These are phyloP conservation scores for Porites australiensis DNA, from an alignment of 64 coral and sea anemone genomes.

Conservation along the genomic window DNA sequence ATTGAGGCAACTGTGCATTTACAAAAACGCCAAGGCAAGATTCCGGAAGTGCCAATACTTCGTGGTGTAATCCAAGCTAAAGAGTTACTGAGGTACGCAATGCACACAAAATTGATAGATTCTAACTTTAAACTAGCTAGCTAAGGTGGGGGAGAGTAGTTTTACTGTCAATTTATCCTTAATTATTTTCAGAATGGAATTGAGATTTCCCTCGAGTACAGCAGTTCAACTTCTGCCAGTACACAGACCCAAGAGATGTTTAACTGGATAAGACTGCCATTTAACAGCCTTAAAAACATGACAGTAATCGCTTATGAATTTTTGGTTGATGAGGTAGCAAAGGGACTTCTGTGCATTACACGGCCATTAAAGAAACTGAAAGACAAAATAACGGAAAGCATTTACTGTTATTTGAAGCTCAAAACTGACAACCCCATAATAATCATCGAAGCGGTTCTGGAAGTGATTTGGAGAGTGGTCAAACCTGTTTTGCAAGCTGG, in stretches of 20 bases:
- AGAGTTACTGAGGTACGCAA: too few species aligned
- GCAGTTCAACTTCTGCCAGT: background rate
- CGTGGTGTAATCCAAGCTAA: too few species aligned
- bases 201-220: background rate
- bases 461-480: background rate
- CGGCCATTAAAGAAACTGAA: background rate
- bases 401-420: background rate
- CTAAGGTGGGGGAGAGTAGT: too few species aligned
- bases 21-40: too few species aligned
- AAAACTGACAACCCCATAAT: background rate
- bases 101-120: too few species aligned
- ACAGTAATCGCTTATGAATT: background rate
- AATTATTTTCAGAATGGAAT: background rate
- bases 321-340: background rate
- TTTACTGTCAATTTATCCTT: background rate
- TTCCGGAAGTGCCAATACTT: too few species aligned
- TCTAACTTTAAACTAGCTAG: too few species aligned
- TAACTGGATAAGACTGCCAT: background rate
- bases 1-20: too few species aligned
- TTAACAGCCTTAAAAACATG: background rate
- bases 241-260: background rate
- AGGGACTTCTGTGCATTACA: background rate
- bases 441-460: background rate
- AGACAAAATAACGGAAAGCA: background rate
- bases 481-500: background rate